Percentiles rank a stretch among this genome's conserved stretches.
Conservation (phyloP, 2,888 invertebrate species). For the Cabera pusaria region DNA sequence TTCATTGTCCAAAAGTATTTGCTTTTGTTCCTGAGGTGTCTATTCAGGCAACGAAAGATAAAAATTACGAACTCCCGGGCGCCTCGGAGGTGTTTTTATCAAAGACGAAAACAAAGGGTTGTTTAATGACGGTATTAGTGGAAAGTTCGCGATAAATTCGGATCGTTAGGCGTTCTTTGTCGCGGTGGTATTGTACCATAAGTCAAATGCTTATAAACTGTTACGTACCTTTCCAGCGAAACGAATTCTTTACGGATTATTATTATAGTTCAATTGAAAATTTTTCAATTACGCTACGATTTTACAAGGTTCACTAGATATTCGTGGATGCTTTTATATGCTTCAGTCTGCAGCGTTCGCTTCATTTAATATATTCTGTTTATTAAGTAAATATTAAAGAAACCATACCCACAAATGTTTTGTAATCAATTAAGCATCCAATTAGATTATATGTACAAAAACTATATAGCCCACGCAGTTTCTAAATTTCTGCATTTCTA, state of each 20-base stretch:
- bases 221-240: constrained; percentile 43
- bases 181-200: constrained; percentile 68
- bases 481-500: too few species aligned
- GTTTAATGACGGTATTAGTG: constrained; percentile 80
- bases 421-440: too few species aligned
- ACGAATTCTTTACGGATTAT: constrained; percentile 42
- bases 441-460: too few species aligned
- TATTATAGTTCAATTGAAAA: constrained; percentile 25
- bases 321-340: too few species aligned
- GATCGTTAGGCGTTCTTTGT: constrained; percentile 77
- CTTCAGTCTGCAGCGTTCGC: too few species aligned
- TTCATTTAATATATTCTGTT: too few species aligned
- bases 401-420: too few species aligned
- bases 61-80: constrained; percentile 73
- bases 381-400: too few species aligned
- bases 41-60: constrained; percentile 70
- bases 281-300: neutral
- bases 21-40: constrained; percentile 63
- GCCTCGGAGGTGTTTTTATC: constrained; percentile 73
- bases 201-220: constrained; percentile 58
- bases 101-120: constrained; percentile 78
- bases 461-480: too few species aligned
- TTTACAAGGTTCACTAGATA: too few species aligned
- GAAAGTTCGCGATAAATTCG: constrained; percentile 80
- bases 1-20: constrained; percentile 58